phyloP scores from a whole-genome alignment of 2,113 vertebrate species.

The Pontoporia blainvillei region DNA sequence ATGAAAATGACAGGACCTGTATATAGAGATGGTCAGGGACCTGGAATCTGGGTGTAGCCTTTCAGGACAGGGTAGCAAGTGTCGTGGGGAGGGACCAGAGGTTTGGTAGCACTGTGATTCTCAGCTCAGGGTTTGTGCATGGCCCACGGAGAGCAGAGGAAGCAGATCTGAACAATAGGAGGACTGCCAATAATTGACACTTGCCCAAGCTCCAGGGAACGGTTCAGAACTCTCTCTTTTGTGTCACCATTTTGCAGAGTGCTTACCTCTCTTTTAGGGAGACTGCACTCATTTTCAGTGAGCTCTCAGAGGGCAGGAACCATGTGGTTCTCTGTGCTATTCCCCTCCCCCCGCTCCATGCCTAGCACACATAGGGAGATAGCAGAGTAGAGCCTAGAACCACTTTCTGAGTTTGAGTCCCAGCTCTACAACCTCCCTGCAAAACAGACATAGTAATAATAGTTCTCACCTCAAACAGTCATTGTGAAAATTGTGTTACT shows the following conservation, averaged over 20 bases:
- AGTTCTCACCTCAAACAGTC: background rate
- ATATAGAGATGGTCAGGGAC: background rate
- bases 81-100: background rate
- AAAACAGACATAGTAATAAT: background rate
- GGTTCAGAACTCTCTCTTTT: background rate
- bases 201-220: background rate
- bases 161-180: background rate
- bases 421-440: background rate
- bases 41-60: background rate
- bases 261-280: background rate
- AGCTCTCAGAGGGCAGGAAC: background rate
- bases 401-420: background rate
- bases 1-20: background rate
- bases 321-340: rapidly evolving
- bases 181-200: background rate
- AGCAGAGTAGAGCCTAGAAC: background rate
- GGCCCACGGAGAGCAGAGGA: background rate
- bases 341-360: rapidly evolving
- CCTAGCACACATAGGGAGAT: background rate
- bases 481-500: background rate
- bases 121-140: background rate
- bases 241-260: background rate
- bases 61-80: background rate
- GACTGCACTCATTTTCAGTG: background rate
- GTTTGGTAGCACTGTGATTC: background rate